These are phyloP conservation scores for Augiades crinisus DNA, from an alignment of 2,888 invertebrate genomes.

Conservation along the genomic window DNA sequence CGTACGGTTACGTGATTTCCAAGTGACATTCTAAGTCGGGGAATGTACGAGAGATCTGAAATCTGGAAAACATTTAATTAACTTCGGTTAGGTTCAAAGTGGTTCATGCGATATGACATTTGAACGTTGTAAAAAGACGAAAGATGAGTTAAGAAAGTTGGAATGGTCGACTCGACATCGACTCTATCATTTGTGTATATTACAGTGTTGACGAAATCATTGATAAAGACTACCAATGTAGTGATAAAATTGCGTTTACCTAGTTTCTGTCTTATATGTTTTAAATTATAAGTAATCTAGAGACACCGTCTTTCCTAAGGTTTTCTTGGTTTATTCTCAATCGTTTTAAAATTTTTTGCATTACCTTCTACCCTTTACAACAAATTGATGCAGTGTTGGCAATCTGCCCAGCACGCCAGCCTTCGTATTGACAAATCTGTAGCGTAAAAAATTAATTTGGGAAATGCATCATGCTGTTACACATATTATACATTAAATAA, in stretches of 20 bases:
- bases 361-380: neutral
- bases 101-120: neutral
- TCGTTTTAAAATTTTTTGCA: neutral
- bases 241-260: no score
- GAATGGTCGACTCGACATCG: no score
- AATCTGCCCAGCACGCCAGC: neutral
- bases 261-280: no score
- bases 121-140: neutral
- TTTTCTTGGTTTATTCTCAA: neutral
- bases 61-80: constrained; percentile 19
- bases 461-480: no score
- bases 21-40: constrained; percentile 15
- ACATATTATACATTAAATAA: no score
- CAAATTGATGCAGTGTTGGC: constrained; percentile 4
- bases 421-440: no score
- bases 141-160: neutral
- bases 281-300: neutral
- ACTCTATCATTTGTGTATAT: neutral
- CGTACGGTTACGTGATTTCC: constrained; percentile 15
- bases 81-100: neutral
- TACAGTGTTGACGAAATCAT: neutral
- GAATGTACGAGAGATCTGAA: neutral
- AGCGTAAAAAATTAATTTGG: no score
- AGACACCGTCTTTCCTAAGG: neutral
- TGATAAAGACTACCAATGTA: neutral